Evolutionary conservation across 2,797 vertebrate genomes (phyloP), one percentile per base, ranked within the genome.

Genomic region (Rachycentron canadum): DNA sequence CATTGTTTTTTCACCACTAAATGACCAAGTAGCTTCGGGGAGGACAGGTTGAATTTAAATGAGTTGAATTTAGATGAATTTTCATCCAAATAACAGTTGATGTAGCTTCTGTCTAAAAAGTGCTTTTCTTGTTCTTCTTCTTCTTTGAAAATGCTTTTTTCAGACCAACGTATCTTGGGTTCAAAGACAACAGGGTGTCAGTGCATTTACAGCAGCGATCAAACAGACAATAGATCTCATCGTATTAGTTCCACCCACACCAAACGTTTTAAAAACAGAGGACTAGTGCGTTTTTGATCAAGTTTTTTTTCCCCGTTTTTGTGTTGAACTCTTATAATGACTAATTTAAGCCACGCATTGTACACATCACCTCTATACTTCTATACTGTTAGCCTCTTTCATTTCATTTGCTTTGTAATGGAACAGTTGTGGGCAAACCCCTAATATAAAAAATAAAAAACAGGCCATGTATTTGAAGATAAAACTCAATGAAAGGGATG

Each of bases 1-100:
- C 40, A 13, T 64, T 21, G 69, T 56, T 85, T 78, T 81, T 45
- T 77, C 73, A 43, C 53, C 56, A 16, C 34, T 86, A 83, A 89
- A 83, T 78, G 81, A 57, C 58, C 63, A 47, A 38, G 65, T 13
- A 4, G 67, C 80, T 78, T 36, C 52, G 52, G 78, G 82, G 69
- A 45, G 25, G 32, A 76, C 8, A 30, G 50, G 0, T 64, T 74
- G 64, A 75, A 78, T 83, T 52, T 65, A 77, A 77, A 83, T 70
- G 26, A 85, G 71, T 41, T 76, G 16, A 25, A 57, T 79, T 68
- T 78, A 55, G 43, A 61, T 0, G 13, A 34, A 58, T 34, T n/a
- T n/a, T n/a, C n/a, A n/a, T n/a, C n/a, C n/a, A n/a, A n/a, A n/a
- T 28, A 25, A 25, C 7, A 0, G 7, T 30, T 32, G 40, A 62